A percentile compares a stretch with the other conserved stretches of the same genome.
Conservation (phyloP, 1,140 invertebrate genomes). For the Hestina assimilis region DNA sequence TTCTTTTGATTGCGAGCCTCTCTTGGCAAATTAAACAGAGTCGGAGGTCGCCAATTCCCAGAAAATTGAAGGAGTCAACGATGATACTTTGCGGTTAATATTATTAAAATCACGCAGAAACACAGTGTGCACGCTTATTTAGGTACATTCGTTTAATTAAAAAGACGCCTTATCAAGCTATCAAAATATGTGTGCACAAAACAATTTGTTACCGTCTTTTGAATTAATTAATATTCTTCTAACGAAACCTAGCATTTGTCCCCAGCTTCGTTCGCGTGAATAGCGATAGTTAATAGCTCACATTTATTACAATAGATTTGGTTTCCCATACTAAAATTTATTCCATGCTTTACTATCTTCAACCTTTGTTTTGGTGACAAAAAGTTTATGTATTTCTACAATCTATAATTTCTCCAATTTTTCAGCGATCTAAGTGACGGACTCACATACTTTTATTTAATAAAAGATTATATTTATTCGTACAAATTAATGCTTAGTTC, state of each 20-base stretch:
- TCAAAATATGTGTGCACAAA: constrained; percentile 30
- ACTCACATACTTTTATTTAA: too few relatives aligned
- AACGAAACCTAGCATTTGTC: too few relatives aligned
- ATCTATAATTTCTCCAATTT: too few relatives aligned
- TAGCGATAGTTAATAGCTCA: too few relatives aligned
- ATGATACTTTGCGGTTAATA: constrained; percentile 59
- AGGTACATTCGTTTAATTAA: constrained; percentile 57
- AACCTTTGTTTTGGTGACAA: too few relatives aligned
- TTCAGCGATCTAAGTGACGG: too few relatives aligned
- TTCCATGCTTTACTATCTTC: too few relatives aligned
- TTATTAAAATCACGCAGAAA: constrained; percentile 60
- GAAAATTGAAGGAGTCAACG: constrained; percentile 67
- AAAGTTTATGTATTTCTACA: too few relatives aligned
- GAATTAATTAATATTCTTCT: constrained; percentile 34
- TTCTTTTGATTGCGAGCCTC: constrained; percentile 70
- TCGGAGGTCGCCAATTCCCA: constrained; percentile 57
- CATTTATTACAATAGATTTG: too few relatives aligned
- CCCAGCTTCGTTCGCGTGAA: too few relatives aligned
- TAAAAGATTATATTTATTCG: too few relatives aligned
- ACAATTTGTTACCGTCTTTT: constrained; percentile 29
- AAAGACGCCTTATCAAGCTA: constrained; percentile 47
- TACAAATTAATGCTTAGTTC: background rate
- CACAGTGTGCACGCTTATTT: constrained; percentile 44
- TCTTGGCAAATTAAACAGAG: constrained; percentile 68
- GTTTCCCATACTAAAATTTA: too few relatives aligned